A percentile compares a stretch with the other conserved stretches of the same genome.
Evolutionary conservation across 2,113 vertebrate species (phyloP).

Genomic region (Tragelaphus scriptus): DNA sequence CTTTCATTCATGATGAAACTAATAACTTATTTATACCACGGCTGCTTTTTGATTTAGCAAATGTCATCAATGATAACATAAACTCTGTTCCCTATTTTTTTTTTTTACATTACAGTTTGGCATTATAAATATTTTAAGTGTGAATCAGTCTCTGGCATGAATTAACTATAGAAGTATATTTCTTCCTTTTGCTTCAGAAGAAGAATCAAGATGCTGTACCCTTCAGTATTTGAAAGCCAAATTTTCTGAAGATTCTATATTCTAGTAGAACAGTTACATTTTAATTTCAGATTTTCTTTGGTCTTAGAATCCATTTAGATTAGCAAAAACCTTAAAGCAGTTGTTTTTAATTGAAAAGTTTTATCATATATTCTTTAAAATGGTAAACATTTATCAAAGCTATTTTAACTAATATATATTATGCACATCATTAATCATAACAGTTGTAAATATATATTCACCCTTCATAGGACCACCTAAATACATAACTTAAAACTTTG

Average conservation of each 20-base stretch:
- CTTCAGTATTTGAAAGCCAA: slow-evolving; percentile 33
- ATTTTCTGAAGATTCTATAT: slow-evolving; percentile 33
- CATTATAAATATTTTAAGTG: slow-evolving; percentile 49
- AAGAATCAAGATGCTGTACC: neutral
- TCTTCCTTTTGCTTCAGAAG: slow-evolving; percentile 1
- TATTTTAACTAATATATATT: slow-evolving; percentile 12
- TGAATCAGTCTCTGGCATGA: neutral
- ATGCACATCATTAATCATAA: neutral
- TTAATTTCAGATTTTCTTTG: slow-evolving; percentile 45
- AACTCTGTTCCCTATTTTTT: neutral
- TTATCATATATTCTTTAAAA: slow-evolving; percentile 32
- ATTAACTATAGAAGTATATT: neutral
- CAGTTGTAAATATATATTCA: neutral
- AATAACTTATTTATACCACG: slow-evolving; percentile 33
- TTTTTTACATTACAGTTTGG: slow-evolving; percentile 7
- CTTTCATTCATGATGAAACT: slow-evolving; percentile 27
- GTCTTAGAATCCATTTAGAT: neutral
- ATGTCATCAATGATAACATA: neutral
- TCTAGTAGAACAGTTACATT: neutral
- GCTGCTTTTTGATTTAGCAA: slow-evolving; percentile 35
- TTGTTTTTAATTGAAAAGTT: slow-evolving; percentile 22
- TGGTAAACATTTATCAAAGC: slow-evolving; percentile 3
- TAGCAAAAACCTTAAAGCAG: neutral
- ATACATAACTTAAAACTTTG: neutral
- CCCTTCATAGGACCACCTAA: neutral